These are phyloP conservation scores for Rattus rattus DNA, from an alignment of 2,113 vertebrate species.

Conservation along the genomic window DNA sequence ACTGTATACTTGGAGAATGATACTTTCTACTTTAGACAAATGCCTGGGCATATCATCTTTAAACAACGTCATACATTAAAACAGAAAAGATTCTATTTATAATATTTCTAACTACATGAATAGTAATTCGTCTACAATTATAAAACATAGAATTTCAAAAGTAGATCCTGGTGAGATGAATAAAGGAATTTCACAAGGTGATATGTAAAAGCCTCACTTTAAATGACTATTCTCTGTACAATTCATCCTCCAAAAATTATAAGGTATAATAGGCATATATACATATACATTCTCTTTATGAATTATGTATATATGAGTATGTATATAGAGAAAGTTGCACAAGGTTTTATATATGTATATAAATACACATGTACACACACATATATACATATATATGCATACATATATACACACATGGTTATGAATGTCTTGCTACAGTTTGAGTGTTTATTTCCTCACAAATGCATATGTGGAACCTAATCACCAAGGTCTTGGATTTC, in stretches of 20 bases:
- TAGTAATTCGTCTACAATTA: background rate
- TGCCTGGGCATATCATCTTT: background rate
- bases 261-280: background rate
- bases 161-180: background rate
- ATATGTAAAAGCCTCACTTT: background rate
- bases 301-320: background rate
- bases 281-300: background rate
- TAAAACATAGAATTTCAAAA: background rate
- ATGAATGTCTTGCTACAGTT: background rate
- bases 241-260: background rate
- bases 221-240: background rate
- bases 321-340: background rate
- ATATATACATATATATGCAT: background rate
- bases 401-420: no score
- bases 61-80: background rate
- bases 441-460: background rate
- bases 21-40: background rate
- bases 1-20: constrained; percentile 3
- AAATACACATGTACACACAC: background rate
- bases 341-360: background rate
- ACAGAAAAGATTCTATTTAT: background rate
- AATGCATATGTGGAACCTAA: background rate
- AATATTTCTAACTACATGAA: background rate
- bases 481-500: background rate
- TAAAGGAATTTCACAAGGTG: background rate